These are phyloP conservation scores for Liodrosophila aerea DNA, from an alignment of 2,888 invertebrate genomes.

Conservation along the genomic window DNA sequence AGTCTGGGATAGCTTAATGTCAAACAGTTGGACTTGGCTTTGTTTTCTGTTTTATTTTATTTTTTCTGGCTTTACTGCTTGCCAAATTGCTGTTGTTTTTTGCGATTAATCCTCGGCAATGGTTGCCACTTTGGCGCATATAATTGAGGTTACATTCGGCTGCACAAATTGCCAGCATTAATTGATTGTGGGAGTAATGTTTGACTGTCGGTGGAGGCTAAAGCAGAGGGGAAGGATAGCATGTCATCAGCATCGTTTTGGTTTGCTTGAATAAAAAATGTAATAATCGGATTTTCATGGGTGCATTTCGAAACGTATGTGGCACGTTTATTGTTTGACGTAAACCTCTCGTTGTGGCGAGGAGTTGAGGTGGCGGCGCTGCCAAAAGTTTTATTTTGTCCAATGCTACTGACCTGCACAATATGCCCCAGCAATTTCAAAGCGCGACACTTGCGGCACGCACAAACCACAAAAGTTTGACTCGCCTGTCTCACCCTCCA, in stretches of 20 bases:
- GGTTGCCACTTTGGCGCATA: conserved; percentile 69
- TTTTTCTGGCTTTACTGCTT: conserved; percentile 30
- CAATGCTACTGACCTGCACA: conserved; percentile 55
- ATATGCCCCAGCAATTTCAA: conserved; percentile 39
- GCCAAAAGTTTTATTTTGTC: conserved; percentile 39
- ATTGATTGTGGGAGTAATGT: conserved; percentile 59
- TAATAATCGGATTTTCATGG: conserved; percentile 74
- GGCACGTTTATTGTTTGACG: conserved; percentile 66
- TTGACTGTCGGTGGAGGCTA: background rate
- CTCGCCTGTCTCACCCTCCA: conserved; percentile 6
- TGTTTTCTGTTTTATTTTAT: conserved; percentile 24
- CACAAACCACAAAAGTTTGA: conserved; percentile 51
- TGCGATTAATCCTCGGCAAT: conserved; percentile 66
- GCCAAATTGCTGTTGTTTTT: conserved; percentile 63
- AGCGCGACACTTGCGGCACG: conserved; percentile 53
- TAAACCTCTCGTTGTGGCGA: conserved; percentile 15
- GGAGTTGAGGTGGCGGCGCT: background rate
- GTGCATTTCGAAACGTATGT: conserved; percentile 60
- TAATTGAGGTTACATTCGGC: conserved; percentile 75
- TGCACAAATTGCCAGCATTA: conserved; percentile 77
- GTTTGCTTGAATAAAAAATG: conserved; percentile 49
- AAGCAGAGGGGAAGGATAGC: background rate
- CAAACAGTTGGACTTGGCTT: conserved; percentile 27
- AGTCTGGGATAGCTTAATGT: conserved; percentile 47
- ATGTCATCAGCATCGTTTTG: conserved; percentile 23